These are phyloP conservation scores for Scomberomorus guttatus DNA, from an alignment of 2,797 vertebrate species.

Conservation along the genomic window DNA sequence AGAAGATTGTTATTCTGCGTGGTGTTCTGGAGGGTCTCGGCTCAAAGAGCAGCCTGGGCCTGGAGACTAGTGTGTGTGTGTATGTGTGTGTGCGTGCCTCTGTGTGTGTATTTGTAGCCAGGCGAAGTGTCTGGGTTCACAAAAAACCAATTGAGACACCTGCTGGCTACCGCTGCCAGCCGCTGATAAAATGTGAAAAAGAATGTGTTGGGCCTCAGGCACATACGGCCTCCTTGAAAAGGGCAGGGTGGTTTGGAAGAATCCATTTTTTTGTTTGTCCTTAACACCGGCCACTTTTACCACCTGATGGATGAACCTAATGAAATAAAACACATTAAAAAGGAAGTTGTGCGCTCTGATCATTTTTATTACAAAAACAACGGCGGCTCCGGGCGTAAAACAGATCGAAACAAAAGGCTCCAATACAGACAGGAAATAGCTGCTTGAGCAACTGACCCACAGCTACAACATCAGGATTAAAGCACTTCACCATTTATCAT, in stretches of 20 bases:
- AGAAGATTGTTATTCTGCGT: conserved; percentile 72
- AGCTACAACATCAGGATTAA: conserved; percentile 73
- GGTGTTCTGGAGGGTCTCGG: conserved; percentile 51
- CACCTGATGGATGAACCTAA: conserved; percentile 7
- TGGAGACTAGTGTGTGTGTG: conserved; percentile 44
- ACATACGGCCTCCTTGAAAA: conserved; percentile 54
- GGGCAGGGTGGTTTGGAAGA: conserved; percentile 50
- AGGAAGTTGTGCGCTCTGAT: conserved; percentile 47
- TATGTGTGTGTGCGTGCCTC: conserved; percentile 35
- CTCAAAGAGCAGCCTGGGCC: conserved; percentile 67
- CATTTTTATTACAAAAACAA: conserved; percentile 78
- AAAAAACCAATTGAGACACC: conserved; percentile 73
- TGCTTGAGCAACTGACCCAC: conserved; percentile 75
- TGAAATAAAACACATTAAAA: conserved; percentile 63
- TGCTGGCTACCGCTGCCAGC: conserved; percentile 70
- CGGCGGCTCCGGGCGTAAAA: conserved; percentile 59
- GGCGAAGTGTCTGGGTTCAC: conserved; percentile 69
- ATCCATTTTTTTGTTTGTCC: conserved; percentile 47
- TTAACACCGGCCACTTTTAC: conserved; percentile 39
- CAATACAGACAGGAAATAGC: conserved; percentile 69
- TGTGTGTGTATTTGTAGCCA: conserved; percentile 21
- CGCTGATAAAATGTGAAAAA: conserved; percentile 72
- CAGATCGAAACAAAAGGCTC: conserved; percentile 68
- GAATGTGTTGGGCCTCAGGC: conserved; percentile 56
- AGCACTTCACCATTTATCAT: conserved; percentile 78